Percentiles rank a stretch among this genome's conserved stretches.
phyloP scores from a whole-genome alignment of 2,888 invertebrate species.

The Drosophila suboccidentalis region DNA sequence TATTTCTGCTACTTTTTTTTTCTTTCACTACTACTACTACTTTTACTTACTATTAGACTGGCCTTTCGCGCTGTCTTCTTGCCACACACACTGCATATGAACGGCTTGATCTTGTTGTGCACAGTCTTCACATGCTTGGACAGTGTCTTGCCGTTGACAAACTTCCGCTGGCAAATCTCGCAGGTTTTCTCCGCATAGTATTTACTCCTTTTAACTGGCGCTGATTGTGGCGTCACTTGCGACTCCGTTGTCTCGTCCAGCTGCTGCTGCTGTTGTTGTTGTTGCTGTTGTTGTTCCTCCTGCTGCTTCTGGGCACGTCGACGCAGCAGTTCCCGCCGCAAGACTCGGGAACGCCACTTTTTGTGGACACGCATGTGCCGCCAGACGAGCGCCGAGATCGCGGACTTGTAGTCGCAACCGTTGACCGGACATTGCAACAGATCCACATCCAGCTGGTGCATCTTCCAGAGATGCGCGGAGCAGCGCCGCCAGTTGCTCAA shows the following conservation, averaged over 20 bases:
- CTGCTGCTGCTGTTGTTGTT: conserved; percentile 5
- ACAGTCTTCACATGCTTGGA: conserved; percentile 90
- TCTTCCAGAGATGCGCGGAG: conserved; percentile 90
- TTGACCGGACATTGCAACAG: conserved; percentile 87
- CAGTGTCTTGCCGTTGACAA: conserved; percentile 89
- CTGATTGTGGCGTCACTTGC: conserved; percentile 38
- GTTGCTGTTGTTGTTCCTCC: conserved; percentile 3
- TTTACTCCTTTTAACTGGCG: conserved; percentile 73
- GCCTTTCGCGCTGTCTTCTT: conserved; percentile 90
- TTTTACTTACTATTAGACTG: conserved; percentile 87
- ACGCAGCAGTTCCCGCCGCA: conserved; percentile 76
- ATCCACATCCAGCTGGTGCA: conserved; percentile 88
- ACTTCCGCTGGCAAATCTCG: conserved; percentile 89
- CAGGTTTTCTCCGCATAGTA: conserved; percentile 89
- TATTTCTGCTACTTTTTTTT: too few species aligned
- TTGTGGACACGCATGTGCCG: conserved; percentile 89
- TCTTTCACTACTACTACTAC: too few species aligned
- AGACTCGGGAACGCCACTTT: conserved; percentile 82
- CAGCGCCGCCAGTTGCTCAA: conserved; percentile 89
- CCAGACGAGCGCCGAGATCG: conserved; percentile 87
- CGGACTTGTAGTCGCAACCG: conserved; percentile 87
- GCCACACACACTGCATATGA: conserved; percentile 91
- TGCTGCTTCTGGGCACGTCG: conserved; percentile 58
- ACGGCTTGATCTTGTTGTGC: conserved; percentile 91
- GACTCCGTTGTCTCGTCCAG: conserved; percentile 31